Evolutionary conservation across 2,888 invertebrate genomes (phyloP).

Genomic region (Uropetala carovei): DNA sequence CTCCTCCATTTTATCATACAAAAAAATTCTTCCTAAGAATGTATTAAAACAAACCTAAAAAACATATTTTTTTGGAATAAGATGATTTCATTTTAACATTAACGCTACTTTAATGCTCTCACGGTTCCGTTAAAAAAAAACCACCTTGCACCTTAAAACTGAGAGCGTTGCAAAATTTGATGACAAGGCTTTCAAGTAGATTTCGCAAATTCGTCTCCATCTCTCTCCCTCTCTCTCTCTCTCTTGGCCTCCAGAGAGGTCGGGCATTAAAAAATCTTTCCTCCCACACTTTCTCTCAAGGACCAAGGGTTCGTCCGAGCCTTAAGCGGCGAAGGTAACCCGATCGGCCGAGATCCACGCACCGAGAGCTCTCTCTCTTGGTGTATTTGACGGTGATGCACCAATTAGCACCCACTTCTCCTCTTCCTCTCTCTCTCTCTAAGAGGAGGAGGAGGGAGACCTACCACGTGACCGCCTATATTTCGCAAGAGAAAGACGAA

Average conservation of each 20-base stretch:
- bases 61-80: too few species aligned
- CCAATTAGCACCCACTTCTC: conserved; percentile 9
- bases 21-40: too few species aligned
- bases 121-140: too few species aligned
- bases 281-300: background rate
- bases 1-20: too few species aligned
- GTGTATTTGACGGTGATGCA: conserved; percentile 32
- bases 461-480: background rate
- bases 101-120: too few species aligned
- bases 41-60: too few species aligned
- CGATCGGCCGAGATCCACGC: background rate
- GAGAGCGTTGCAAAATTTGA: too few species aligned
- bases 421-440: background rate
- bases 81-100: too few species aligned
- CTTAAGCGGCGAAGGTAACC: background rate
- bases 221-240: background rate
- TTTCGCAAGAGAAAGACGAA: background rate
- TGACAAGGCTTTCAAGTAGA: too few species aligned
- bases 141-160: too few species aligned
- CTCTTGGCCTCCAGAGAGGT: background rate
- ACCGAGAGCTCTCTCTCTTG: background rate
- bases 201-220: background rate
- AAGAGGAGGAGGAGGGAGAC: too few species aligned
- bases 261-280: background rate
- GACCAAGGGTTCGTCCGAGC: background rate